Conservation (phyloP, 2,888 invertebrate species). For the Clostera curtula region DNA sequence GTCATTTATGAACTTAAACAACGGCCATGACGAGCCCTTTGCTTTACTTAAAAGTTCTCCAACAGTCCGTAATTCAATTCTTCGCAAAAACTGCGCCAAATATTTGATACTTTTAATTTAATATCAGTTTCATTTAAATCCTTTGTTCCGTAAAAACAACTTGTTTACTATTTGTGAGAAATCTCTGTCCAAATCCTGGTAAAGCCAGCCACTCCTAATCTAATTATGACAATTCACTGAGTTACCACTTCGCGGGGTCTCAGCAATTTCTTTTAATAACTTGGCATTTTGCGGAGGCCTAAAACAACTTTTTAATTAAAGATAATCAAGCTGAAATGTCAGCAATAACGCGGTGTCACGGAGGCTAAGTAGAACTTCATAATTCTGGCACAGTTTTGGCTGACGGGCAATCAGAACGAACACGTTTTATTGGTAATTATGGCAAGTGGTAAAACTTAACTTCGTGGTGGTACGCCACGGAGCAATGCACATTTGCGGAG, state of each 20-base stretch:
- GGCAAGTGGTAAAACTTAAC: constrained; percentile 60
- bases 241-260: constrained; percentile 52
- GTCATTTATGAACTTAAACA: too few relatives aligned
- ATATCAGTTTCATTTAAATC: too few relatives aligned
- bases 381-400: constrained; percentile 47
- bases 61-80: too few relatives aligned
- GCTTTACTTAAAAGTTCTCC: too few relatives aligned
- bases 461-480: constrained; percentile 44
- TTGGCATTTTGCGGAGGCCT: constrained; percentile 52
- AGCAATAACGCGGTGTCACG: constrained; percentile 57
- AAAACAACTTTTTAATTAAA: constrained; percentile 70
- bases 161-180: too few relatives aligned
- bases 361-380: constrained; percentile 51
- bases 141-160: too few relatives aligned
- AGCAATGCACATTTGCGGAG: constrained; percentile 61
- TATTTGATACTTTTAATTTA: too few relatives aligned
- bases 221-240: constrained; percentile 61
- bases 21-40: too few relatives aligned
- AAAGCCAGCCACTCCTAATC: constrained; percentile 45
- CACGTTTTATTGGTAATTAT: constrained; percentile 66
- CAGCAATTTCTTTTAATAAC: constrained; percentile 64
- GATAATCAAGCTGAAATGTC: constrained; percentile 62
- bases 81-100: too few relatives aligned
- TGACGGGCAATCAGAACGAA: constrained; percentile 47
- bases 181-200: constrained; percentile 35